Percentiles rank a stretch among this genome's conserved stretches.
These are phyloP conservation scores for Papilio dardanus DNA, from an alignment of 1,140 invertebrate genomes.

Conservation along the genomic window DNA sequence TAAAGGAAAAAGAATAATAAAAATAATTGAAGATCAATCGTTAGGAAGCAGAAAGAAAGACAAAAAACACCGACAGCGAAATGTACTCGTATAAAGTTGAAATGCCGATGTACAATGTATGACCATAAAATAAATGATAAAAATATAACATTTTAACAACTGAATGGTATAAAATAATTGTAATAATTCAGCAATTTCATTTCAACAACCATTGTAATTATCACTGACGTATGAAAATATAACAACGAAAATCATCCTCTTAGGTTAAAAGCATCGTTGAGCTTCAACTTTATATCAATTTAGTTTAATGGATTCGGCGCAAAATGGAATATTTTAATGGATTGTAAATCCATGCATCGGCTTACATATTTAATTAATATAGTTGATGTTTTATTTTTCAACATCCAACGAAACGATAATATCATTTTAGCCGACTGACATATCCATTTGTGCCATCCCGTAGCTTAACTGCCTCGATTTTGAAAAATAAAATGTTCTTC, in stretches of 20 bases:
- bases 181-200: slow-evolving; percentile 21
- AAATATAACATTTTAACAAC: background rate
- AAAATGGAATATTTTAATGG: slow-evolving; percentile 24
- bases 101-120: too few species aligned
- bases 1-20: too few species aligned
- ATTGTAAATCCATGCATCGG: slow-evolving; percentile 30
- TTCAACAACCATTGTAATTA: slow-evolving; percentile 24
- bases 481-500: background rate
- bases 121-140: too few species aligned
- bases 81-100: too few species aligned
- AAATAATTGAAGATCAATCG: too few species aligned
- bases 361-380: slow-evolving; percentile 30
- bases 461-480: background rate
- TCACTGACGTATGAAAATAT: slow-evolving; percentile 25
- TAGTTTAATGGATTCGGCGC: slow-evolving; percentile 20
- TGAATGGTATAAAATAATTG: background rate
- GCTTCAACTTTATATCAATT: slow-evolving; percentile 32
- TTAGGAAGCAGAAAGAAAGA: too few species aligned
- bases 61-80: too few species aligned
- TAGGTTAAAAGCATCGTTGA: slow-evolving; percentile 30
- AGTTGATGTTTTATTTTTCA: background rate
- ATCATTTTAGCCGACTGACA: background rate
- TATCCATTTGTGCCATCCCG: too few species aligned
- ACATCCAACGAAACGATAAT: background rate
- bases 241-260: slow-evolving; percentile 18